A percentile compares a stretch with the other conserved stretches of the same genome.
phyloP scores from a whole-genome alignment of 2,888 invertebrate genomes.

The Drosophila merina region DNA sequence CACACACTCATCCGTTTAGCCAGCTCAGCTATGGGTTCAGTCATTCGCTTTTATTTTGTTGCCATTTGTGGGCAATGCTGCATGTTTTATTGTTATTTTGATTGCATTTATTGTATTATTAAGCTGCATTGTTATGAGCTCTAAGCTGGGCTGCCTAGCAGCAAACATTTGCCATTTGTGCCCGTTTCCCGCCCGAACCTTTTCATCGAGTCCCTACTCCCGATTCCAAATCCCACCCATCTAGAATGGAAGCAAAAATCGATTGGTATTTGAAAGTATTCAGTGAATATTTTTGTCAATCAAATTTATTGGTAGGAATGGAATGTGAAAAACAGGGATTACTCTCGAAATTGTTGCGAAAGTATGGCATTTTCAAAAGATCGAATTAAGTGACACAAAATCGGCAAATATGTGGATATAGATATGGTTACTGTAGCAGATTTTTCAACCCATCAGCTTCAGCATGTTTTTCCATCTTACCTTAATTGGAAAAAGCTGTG shows the following conservation, averaged over 20 bases:
- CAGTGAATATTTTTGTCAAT: constrained; percentile 39
- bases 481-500: background rate
- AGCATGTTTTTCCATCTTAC: background rate
- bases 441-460: background rate
- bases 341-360: constrained; percentile 6
- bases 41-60: constrained; percentile 54
- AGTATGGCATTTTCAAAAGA: background rate
- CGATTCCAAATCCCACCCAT: background rate
- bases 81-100: constrained; percentile 82
- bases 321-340: constrained; percentile 18
- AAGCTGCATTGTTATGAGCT: constrained; percentile 74
- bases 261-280: constrained; percentile 21
- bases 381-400: background rate
- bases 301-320: constrained; percentile 6
- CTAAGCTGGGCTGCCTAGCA: constrained; percentile 57
- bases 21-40: constrained; percentile 50
- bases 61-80: constrained; percentile 77
- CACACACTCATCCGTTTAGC: constrained; percentile 58
- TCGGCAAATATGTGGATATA: background rate
- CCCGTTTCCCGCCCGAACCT: background rate
- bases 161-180: constrained; percentile 48
- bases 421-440: background rate
- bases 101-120: constrained; percentile 81
- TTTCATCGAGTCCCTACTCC: too few species aligned
- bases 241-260: constrained; percentile 34